These are phyloP conservation scores for Morone saxatilis DNA, from an alignment of 2,113 vertebrate genomes.

Conservation along the genomic window DNA sequence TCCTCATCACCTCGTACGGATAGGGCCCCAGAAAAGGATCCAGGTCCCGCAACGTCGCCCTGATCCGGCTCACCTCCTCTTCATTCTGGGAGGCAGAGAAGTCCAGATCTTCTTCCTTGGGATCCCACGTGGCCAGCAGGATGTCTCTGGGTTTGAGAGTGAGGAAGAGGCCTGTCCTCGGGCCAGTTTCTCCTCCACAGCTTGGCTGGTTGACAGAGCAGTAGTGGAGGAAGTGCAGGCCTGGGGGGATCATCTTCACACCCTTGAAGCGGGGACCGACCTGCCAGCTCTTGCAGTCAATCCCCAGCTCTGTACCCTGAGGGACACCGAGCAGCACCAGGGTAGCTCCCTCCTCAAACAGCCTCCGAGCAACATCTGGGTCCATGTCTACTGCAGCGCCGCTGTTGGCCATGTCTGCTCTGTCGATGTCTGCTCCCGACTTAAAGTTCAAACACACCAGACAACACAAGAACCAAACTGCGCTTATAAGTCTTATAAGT, in stretches of 20 bases:
- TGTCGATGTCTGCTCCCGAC: not conserved
- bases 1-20: slow-evolving; percentile 90
- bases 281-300: slow-evolving; percentile 93
- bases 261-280: slow-evolving; percentile 94
- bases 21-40: slow-evolving; percentile 93
- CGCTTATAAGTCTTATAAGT: not conserved
- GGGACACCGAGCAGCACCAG: slow-evolving; percentile 91
- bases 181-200: slow-evolving; percentile 85
- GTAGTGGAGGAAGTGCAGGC: slow-evolving; percentile 94
- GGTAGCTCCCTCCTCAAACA: slow-evolving; percentile 94
- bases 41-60: slow-evolving; percentile 87
- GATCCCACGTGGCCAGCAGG: slow-evolving; percentile 89
- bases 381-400: slow-evolving; percentile 81
- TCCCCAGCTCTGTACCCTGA: slow-evolving; percentile 92
- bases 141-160: slow-evolving; percentile 87
- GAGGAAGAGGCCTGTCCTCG: slow-evolving; percentile 91
- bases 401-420: slow-evolving; percentile 55
- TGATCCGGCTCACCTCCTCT: slow-evolving; percentile 86
- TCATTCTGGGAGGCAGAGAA: slow-evolving; percentile 82
- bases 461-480: not conserved
- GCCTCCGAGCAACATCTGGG: slow-evolving; percentile 88
- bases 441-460: not conserved
- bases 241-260: slow-evolving; percentile 97
- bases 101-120: slow-evolving; percentile 86
- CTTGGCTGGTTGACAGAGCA: slow-evolving; percentile 82